Percentiles rank a stretch among this genome's conserved stretches.
Conservation (phyloP, 2,113 vertebrate genomes). For the Thalassarche chlororhynchos region DNA sequence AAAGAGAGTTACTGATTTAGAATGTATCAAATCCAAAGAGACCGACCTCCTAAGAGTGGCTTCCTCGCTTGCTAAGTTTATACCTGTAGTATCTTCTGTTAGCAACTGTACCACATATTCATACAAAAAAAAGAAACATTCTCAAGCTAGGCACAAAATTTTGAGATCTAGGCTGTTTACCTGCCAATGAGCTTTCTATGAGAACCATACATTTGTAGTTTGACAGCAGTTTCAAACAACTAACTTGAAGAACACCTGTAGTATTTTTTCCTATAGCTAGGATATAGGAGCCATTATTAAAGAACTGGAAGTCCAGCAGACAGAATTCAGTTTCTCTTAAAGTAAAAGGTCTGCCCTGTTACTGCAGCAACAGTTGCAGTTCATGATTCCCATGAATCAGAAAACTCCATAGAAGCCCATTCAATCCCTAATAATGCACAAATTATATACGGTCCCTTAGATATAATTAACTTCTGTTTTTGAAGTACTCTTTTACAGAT, state of each 20-base stretch:
- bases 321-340: not conserved
- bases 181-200: not conserved
- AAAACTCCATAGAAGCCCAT: not conserved
- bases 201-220: not conserved
- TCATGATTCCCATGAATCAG: not conserved
- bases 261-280: not conserved
- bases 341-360: not conserved
- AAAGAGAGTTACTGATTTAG: not conserved
- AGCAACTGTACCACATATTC: not conserved
- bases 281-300: not conserved
- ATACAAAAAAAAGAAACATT: not conserved
- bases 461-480: not conserved
- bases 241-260: not conserved
- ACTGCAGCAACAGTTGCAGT: not conserved
- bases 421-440: not conserved
- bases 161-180: not conserved
- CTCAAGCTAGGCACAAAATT: not conserved
- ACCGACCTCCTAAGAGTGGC: accelerated
- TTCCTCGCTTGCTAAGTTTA: not conserved
- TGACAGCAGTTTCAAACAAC: not conserved
- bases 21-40: not conserved
- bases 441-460: not conserved
- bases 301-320: not conserved
- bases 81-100: not conserved
- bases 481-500: not conserved